Evolutionary conservation across 2,797 vertebrate genomes (phyloP), one percentile per base, ranked within the genome.

Genomic region (Crossoptilon crossoptilon): DNA sequence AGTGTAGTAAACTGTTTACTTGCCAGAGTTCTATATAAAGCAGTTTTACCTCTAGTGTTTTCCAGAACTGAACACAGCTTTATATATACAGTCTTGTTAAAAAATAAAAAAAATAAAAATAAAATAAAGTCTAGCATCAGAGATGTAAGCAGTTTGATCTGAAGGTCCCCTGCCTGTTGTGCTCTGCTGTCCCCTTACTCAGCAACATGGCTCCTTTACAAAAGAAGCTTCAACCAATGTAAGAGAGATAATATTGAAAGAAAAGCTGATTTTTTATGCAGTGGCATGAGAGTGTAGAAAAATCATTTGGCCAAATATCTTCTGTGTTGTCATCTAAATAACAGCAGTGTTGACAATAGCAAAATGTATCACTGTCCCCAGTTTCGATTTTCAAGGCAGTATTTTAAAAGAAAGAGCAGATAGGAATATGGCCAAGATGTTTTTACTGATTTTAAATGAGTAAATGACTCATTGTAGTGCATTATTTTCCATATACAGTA

Each of bases 41-140:
- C 91, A 91, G 11, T 74, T 64, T 87, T 93, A 96, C 90, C 83
- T 95, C 68, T 91, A 86, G 83, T 96, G 92, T 95, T 96, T 97
- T 94, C 76, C 75, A 83, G 74, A 94, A 79, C 33, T 26, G 64
- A 92, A 91, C 37, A 90, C 43, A 92, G 66, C 94, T 80, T 74
- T 46, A 14, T 63, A n/a, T 43, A 39, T 91, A 24, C 55, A 24
- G 10, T 94, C 63, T 94, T 85, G 68, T 67, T 43, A 94, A 56
- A 33, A 87, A 86, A 56, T 21, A 55, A 53, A 53, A 53, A 55
- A 18, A 37, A 37, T 29, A 53, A 55, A 18, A 37, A 37, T 29
- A 41, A 55, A 55, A 55, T 53, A 63, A 62, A 53, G 46, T 18
- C 19, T 39, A 51, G 24, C 49, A 81, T 12, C 41, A 37, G 23